Evolutionary conservation across 2,888 invertebrate genomes (phyloP), one percentile per base, ranked within the genome.

Genomic region (Ferdinandea cuprea): DNA sequence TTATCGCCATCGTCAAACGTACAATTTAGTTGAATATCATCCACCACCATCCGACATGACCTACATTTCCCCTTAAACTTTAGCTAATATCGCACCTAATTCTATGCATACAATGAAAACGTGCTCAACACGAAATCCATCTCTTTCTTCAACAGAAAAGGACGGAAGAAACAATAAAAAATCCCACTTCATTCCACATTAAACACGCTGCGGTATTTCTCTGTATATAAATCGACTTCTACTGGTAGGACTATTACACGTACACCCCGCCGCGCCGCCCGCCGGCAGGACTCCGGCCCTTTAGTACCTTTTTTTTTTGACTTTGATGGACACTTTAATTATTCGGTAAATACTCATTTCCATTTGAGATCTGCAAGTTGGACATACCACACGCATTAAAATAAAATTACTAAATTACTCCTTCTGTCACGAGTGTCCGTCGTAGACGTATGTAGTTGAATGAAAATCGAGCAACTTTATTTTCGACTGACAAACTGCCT

Each of bases 311-410:
- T 15, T 52, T 56, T 35, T 3, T 63, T 63, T 63, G 63, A 78
- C 72, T 72, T 78, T 78, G 78, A 78, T 65, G 78, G 78, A 65
- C 78, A 65, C 50, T 78, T 78, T 78, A 78, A 72, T 72, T 78
- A 72, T 65, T 78, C 71, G 56, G 61, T 78, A 71, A 77, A 78
- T 63, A 76, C 52, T 30, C 35, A 28, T 44, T 66, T 58, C 66
- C 37, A 52, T 28, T 25, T 13, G 21, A 66, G 30, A 56, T 48
- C 58, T 50, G 21, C 17, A 35, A 42, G 25, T 52, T 28, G 50
- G 32, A 54, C 15, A 17, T 44, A 42, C 54, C 37, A 35, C 7
- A n/a, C 35, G 54, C 19, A 11, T 8, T 40, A 17, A 42, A 40
- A 21, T 15, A 21, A 30, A 40, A 58, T 21, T 25, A 58, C 28